Conservation (phyloP, 2,888 invertebrate genomes). For the Diaprepes abbreviatus region DNA sequence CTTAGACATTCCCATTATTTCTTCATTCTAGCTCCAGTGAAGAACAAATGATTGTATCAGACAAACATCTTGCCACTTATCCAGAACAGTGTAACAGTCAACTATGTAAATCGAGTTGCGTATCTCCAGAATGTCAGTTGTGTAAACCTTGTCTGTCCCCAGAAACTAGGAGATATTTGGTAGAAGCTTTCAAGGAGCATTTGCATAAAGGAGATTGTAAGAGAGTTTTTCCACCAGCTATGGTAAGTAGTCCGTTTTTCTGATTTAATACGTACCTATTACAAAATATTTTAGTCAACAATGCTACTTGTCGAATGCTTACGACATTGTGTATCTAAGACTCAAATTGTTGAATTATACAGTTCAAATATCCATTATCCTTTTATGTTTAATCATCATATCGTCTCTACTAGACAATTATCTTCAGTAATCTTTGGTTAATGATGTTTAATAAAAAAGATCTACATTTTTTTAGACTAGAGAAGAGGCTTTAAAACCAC, state of each 20-base stretch:
- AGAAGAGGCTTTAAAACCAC: constrained; percentile 60
- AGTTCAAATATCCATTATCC: no score
- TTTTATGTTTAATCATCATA: no score
- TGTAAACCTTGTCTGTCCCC: constrained; percentile 83
- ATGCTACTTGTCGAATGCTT: no score
- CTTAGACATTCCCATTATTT: constrained; percentile 9
- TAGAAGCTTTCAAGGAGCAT: constrained; percentile 84
- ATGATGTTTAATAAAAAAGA: no score
- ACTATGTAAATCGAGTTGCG: constrained; percentile 75
- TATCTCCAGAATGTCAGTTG: constrained; percentile 77
- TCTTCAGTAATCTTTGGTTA: no score
- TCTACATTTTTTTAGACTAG: constrained; percentile 50
- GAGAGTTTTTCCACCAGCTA: constrained; percentile 84
- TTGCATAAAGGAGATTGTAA: constrained; percentile 84
- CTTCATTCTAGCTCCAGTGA: constrained; percentile 55
- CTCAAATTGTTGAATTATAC: no score
- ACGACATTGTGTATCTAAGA: no score
- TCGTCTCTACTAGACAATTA: no score
- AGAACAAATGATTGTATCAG: constrained; percentile 70
- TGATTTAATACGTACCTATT: no score
- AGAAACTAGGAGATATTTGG: constrained; percentile 72
- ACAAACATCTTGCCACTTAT: constrained; percentile 85
- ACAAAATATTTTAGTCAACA: no score
- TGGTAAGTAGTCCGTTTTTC: no score
- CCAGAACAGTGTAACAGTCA: constrained; percentile 76